Evolutionary conservation across 1,140 invertebrate species (phyloP), one percentile per base, ranked within the genome.

Genomic region (Conus ventricosus): DNA sequence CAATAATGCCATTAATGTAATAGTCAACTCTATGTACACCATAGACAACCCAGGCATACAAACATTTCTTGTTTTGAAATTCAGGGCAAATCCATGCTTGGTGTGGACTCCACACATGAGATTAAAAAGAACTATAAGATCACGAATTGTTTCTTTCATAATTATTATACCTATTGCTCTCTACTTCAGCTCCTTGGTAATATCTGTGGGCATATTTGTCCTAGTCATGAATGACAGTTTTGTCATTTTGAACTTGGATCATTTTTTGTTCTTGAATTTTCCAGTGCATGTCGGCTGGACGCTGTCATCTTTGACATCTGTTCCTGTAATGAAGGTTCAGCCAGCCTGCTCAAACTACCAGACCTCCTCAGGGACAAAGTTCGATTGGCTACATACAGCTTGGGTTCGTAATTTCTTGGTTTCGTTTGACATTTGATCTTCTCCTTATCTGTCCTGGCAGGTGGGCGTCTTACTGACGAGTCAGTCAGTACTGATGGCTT

Each of bases 381-480:
- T 90, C 89, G 89, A 83, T 93, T 93, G 15, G 92, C 91, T 15
- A 93, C 91, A 89, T 91, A 91, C 27, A 91, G 88, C 84, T 92
- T 92, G 67, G 92, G 92, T 17, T 91, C 89, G 87, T 92, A 93
- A n/a, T 89, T 90, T 20, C 23, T 78, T 10, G 84, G 25, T 25
- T 87, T 87, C 25, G 51, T 25, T 87, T n/a, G 15, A 27, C 71
- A 1, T 67, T 87, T 83, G 15, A 7, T 54, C 53, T 81, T 85
- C 25, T 25, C 67, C 51, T 75, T 67, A 10, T 75, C 60, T 15
- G 54, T 53, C 13, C 82, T 39, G 51, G 84, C 25, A 53, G 20
- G 27, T 13, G 51, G n/a, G 10, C 15, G 51, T 23, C 80, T 80
- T 54, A 51, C 13, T 23, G 80, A 6, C 4, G 39, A 81, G 39